A percentile compares a stretch with the other conserved stretches of the same genome.
Evolutionary conservation across 2,888 invertebrate species (phyloP).

Genomic region (Cheilosia grossa): DNA sequence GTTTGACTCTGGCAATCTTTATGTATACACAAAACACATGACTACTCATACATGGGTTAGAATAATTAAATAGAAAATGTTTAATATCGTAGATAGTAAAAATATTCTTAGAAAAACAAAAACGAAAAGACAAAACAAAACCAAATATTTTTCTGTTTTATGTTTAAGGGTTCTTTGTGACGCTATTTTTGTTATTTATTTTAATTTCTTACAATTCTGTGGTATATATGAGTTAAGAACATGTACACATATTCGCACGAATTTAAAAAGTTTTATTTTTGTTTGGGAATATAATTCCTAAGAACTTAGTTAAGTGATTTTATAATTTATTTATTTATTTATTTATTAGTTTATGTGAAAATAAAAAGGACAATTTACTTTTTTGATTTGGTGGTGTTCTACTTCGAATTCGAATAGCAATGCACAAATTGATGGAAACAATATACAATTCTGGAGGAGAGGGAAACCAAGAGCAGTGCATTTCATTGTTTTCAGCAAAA

Average conservation of each 20-base stretch:
- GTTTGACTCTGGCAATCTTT: conserved; percentile 53
- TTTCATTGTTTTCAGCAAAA: no score
- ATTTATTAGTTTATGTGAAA: conserved; percentile 52
- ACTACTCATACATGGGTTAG: conserved; percentile 28
- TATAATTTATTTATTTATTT: conserved; percentile 40
- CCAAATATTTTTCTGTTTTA: conserved; percentile 49
- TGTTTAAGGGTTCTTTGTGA: conserved; percentile 43
- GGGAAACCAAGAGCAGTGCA: no score
- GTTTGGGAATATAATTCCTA: conserved; percentile 32
- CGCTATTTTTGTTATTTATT: conserved; percentile 6
- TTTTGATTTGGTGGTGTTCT: conserved; percentile 43
- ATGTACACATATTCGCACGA: conserved; percentile 33
- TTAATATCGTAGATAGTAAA: conserved; percentile 54
- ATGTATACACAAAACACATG: conserved; percentile 32
- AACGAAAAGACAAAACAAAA: conserved; percentile 50
- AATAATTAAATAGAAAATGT: conserved; percentile 42
- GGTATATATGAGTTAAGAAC: conserved; percentile 32
- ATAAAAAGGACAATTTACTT: conserved; percentile 76
- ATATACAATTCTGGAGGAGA: no score
- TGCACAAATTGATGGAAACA: no score
- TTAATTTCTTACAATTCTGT: conserved; percentile 32
- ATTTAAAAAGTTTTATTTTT: conserved; percentile 31
- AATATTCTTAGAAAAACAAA: conserved; percentile 48
- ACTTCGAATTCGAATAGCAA: background rate
- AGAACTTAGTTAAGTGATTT: conserved; percentile 64